A percentile compares a stretch with the other conserved stretches of the same genome.
Conservation (phyloP, 2,797 vertebrate genomes). For the Cheirogaleus major region DNA sequence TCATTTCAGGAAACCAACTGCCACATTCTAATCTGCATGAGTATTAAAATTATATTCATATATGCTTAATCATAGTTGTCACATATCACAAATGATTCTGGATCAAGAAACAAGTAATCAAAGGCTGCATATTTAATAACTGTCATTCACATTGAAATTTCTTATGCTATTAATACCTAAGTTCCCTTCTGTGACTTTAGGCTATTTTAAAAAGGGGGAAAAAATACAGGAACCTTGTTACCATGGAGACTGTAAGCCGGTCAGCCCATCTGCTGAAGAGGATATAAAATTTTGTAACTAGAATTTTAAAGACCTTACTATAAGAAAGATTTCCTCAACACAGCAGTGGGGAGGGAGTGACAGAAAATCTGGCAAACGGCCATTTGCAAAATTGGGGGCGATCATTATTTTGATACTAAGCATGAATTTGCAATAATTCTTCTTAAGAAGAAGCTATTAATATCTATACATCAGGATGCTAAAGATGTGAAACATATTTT, state of each 20-base stretch:
- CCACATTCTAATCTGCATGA: background rate
- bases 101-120: conserved; percentile 75
- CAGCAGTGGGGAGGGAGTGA: background rate
- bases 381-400: background rate
- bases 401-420: conserved; percentile 31
- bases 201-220: conserved; percentile 76
- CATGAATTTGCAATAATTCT: background rate
- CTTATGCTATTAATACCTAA: conserved; percentile 81
- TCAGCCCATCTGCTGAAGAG: conserved; percentile 82
- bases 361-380: background rate
- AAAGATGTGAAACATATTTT: background rate
- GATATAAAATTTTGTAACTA: conserved; percentile 62
- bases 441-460: background rate
- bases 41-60: conserved; percentile 48
- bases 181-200: conserved; percentile 80
- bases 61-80: background rate
- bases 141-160: conserved; percentile 60
- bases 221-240: conserved; percentile 78
- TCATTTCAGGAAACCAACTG: conserved; percentile 2
- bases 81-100: conserved; percentile 43
- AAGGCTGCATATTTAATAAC: conserved; percentile 73
- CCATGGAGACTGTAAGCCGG: conserved; percentile 85
- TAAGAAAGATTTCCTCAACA: conserved; percentile 32
- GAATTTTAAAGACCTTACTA: conserved; percentile 67
- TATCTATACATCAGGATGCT: background rate